Evolutionary conservation across 2,888 invertebrate genomes (phyloP).

Genomic region (Melanophora roralis): DNA sequence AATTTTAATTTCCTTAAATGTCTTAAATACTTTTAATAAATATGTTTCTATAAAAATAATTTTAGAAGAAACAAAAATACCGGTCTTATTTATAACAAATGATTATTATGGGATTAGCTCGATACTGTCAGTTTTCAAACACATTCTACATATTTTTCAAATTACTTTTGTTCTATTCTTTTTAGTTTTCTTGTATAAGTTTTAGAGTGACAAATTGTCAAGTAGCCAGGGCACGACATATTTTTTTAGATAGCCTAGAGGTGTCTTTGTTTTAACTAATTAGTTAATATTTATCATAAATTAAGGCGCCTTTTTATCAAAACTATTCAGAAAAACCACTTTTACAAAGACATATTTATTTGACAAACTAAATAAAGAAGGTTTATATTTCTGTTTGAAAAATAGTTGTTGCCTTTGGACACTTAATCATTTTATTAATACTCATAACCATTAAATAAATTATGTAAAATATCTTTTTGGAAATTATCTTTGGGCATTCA

Average conservation of each 20-base stretch:
- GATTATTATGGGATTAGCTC: slow-evolving; percentile 31
- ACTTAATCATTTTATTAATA: slow-evolving; percentile 47
- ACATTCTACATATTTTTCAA: background rate
- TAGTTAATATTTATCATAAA: slow-evolving; percentile 51
- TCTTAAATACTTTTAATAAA: background rate
- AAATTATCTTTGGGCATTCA: slow-evolving; percentile 14
- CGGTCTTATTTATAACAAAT: slow-evolving; percentile 22
- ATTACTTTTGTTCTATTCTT: background rate
- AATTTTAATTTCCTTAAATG: slow-evolving; percentile 33
- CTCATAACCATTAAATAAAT: slow-evolving; percentile 31
- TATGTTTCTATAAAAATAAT: no score
- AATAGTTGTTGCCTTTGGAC: slow-evolving; percentile 17
- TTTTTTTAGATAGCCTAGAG: slow-evolving; percentile 53
- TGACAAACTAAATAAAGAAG: background rate
- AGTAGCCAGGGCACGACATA: slow-evolving; percentile 48
- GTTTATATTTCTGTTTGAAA: slow-evolving; percentile 6
- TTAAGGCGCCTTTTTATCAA: slow-evolving; percentile 31
- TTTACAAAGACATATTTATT: background rate
- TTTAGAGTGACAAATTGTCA: slow-evolving; percentile 40
- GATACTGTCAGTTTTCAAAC: background rate
- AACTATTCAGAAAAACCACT: background rate
- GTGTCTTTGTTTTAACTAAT: slow-evolving; percentile 58
- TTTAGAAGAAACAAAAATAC: background rate
- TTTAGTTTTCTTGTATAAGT: background rate
- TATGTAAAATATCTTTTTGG: slow-evolving; percentile 24